A percentile compares a stretch with the other conserved stretches of the same genome.
Evolutionary conservation across 2,113 vertebrate species (phyloP).

Genomic region (Pteronura brasiliensis): DNA sequence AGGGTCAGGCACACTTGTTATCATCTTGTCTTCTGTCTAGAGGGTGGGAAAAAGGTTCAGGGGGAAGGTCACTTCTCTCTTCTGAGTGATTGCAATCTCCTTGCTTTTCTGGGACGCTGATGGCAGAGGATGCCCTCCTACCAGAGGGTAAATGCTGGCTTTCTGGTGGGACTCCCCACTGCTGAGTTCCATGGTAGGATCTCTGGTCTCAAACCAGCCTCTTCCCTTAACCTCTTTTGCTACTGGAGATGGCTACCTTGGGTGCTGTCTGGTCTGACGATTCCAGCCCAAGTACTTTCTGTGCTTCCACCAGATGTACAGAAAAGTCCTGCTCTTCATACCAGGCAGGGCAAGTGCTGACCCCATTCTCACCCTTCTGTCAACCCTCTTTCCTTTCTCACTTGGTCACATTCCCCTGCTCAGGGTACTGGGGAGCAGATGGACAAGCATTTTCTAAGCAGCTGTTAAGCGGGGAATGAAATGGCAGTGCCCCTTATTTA

Average conservation of each 20-base stretch:
- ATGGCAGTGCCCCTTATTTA: background rate
- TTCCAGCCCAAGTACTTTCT: background rate
- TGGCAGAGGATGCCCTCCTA: background rate
- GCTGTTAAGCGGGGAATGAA: background rate
- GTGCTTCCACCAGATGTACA: background rate
- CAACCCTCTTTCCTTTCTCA: background rate
- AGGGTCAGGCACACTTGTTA: background rate
- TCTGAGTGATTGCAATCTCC: too few relatives aligned
- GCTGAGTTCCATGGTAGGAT: background rate
- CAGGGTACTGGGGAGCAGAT: too few relatives aligned
- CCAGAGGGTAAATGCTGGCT: background rate
- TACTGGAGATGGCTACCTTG: background rate
- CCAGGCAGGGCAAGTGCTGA: too few relatives aligned
- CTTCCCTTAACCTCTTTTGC: background rate
- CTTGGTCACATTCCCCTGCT: background rate
- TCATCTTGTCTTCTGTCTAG: background rate
- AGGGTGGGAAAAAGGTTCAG: background rate
- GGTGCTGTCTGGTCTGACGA: background rate
- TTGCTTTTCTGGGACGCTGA: background rate
- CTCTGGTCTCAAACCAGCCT: background rate
- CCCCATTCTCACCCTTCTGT: background rate
- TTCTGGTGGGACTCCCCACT: background rate
- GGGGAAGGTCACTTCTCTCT: background rate
- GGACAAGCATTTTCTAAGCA: background rate
- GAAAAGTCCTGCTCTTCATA: background rate